These are phyloP conservation scores for Triops cancriformis DNA, from an alignment of 1,140 invertebrate species.

Conservation along the genomic window DNA sequence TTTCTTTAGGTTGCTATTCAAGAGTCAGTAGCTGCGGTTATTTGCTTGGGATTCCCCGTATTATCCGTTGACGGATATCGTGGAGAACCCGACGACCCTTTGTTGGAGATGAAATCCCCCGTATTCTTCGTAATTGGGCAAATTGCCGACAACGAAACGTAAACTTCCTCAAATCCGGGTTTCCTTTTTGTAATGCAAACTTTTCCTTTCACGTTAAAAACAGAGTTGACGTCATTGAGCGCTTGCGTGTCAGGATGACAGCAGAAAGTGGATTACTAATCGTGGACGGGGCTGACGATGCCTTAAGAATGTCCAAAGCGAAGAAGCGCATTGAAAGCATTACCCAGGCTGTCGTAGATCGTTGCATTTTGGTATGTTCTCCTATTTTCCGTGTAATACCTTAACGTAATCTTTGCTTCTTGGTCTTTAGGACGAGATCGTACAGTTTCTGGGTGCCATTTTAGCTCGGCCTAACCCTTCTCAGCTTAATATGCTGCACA, in stretches of 20 bases:
- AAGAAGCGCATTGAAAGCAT: slow-evolving; percentile 63
- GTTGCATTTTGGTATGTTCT: slow-evolving; percentile 54
- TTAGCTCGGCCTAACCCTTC: neutral
- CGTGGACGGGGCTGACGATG: slow-evolving; percentile 72
- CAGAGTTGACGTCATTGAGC: neutral
- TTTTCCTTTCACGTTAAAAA: neutral
- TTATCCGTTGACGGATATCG: slow-evolving; percentile 53
- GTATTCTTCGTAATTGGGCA: slow-evolving; percentile 74
- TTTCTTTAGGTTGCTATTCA: slow-evolving; percentile 39
- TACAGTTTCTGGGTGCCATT: neutral
- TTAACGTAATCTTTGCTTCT: no score
- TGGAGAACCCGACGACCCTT: slow-evolving; percentile 66
- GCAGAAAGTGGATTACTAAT: slow-evolving; percentile 43
- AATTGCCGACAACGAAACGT: slow-evolving; percentile 43
- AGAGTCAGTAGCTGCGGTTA: slow-evolving; percentile 55
- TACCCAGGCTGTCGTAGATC: slow-evolving; percentile 73
- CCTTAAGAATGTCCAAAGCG: slow-evolving; percentile 57
- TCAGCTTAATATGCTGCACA: neutral
- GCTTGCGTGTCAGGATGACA: neutral
- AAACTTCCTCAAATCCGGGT: slow-evolving; percentile 36
- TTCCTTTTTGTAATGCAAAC: neutral
- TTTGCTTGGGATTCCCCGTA: slow-evolving; percentile 72
- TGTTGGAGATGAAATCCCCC: slow-evolving; percentile 63
- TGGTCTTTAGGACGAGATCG: neutral
- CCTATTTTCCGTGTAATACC: neutral